Evolutionary conservation across 2,888 invertebrate genomes (phyloP), one percentile per base, ranked within the genome.

Genomic region (Scaptomyza reducta): DNA sequence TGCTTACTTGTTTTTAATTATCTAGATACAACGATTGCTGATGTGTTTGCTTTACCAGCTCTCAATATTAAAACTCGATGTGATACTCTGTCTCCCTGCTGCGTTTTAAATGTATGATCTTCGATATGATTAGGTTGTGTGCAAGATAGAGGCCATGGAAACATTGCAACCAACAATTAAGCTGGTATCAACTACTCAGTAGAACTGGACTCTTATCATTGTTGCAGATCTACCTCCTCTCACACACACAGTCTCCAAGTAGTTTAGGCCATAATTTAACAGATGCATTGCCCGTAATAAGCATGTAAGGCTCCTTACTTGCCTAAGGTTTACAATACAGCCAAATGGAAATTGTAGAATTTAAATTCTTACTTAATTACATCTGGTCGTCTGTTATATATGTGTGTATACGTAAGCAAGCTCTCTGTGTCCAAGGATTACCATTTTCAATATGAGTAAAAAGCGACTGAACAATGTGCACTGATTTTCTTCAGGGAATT

Each of bases 401-500:
- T 25, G 10, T 31, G 11, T 33, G 6, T n/a, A 27, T 14, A 31
- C 16, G 40, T 29, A 45, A 7, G n/a, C n/a, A 16, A 22, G 16
- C n/a, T 33, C 13, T 49, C 45, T 40, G 18, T 47, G 50, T 53
- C 53, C 60, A 47, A 58, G 70, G 76, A 83, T 71, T 86, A 76
- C 66, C 72, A 71, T 83, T 80, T 78, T 60, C 62, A 63, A 68
- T 59, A 38, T 14, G 33, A 62, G 45, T 13, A 56, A 46, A 45
- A 49, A 46, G 46, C 18, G 47, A 49, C 27, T 18, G 42, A 42
- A 31, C 45, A 64, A 62, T 54, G 27, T 40, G 56, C 61, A 49
- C 40, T 69, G 86, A 83, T 83, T 86, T 77, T 55, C 46, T 78
- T 61, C 61, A 70, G 56, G 56, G 70, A 69, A 76, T 80, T 76